Evolutionary conservation across 2,113 vertebrate genomes (phyloP), one percentile per base, ranked within the genome.

Genomic region (Meriones unguiculatus): DNA sequence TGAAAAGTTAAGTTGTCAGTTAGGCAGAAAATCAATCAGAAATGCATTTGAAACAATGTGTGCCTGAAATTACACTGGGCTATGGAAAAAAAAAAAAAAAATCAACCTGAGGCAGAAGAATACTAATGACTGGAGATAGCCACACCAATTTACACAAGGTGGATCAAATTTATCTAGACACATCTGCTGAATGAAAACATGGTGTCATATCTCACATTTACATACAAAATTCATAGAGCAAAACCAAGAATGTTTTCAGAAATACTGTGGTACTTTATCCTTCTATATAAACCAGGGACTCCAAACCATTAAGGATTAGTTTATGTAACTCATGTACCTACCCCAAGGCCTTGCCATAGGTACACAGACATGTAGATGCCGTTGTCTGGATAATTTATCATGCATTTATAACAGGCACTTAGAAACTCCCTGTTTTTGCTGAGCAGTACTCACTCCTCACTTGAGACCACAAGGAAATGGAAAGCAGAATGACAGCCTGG

Each of bases 21-120:
- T 94, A 93, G 96, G 95, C 96, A 98, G 97, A 98, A 98, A 98
- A 98, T 98, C 97, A 95, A 98, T 98, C 96, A 98, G 96, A 97
- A 97, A 95, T 93, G 94, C 98, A 97, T 97, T 97, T 94, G 96
- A 85, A 78, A 97, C 95, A 89, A 95, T 64, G 77, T 75, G 2
- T 59, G 96, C 94, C 94, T 97, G 94, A 89, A 96, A 97, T 97
- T 95, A 95, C 75, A 91, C 80, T 0, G 0, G 30, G n/a, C 85
- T 80, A 57, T 69, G 15, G 22, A n/a, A 7, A 35, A 17, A 28
- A n/a, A 7, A 35, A 17, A 28, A 59, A 73, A 91, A 88, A 87
- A 72, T 59, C 84, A 93, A 78, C 84, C 57, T 77, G 86, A 2
- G 22, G 57, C 86, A 95, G 28, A 77, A 91, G 88, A 96, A 87